Percentiles rank a stretch among this genome's conserved stretches.
Conservation (phyloP, 2,113 vertebrate species). For the Xiphophorus maculatus region DNA sequence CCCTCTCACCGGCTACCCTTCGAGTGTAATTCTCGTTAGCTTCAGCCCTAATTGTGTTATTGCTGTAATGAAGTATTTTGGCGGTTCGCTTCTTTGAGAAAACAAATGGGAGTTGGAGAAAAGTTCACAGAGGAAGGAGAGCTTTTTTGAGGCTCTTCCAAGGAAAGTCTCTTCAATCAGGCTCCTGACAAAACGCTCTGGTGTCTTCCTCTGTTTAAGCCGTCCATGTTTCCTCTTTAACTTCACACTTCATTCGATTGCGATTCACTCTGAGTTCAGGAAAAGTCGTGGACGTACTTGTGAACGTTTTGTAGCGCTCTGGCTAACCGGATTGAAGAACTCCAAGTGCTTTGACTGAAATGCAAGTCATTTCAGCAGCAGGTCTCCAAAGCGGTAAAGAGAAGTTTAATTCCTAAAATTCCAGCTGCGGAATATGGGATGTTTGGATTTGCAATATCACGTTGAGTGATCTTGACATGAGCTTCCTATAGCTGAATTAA, state of each 20-base stretch:
- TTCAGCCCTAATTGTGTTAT: slow-evolving; percentile 71
- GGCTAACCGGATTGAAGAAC: neutral
- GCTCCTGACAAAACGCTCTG: slow-evolving; percentile 17
- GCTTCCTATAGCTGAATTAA: slow-evolving; percentile 31
- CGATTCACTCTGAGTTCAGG: neutral
- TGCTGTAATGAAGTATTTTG: slow-evolving; percentile 69
- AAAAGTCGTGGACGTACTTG: neutral
- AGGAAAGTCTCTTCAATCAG: slow-evolving; percentile 57
- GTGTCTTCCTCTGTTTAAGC: neutral
- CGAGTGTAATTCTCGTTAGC: slow-evolving; percentile 67
- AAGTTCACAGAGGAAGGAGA: slow-evolving; percentile 46
- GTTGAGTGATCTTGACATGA: slow-evolving; percentile 55
- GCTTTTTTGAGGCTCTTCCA: slow-evolving; percentile 57
- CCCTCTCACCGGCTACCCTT: slow-evolving; percentile 67
- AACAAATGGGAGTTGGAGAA: slow-evolving; percentile 62
- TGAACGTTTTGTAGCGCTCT: neutral
- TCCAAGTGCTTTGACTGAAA: neutral
- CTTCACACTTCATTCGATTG: neutral
- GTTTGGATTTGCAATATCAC: slow-evolving; percentile 34
- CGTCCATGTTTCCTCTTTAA: neutral
- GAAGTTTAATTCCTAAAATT: slow-evolving; percentile 54
- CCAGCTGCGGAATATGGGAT: slow-evolving; percentile 22
- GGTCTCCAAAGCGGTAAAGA: neutral
- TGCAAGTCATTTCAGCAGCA: neutral
- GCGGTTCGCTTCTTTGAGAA: slow-evolving; percentile 61